phyloP scores from a whole-genome alignment of 2,888 invertebrate species.

The Auanema freiburgensis region DNA sequence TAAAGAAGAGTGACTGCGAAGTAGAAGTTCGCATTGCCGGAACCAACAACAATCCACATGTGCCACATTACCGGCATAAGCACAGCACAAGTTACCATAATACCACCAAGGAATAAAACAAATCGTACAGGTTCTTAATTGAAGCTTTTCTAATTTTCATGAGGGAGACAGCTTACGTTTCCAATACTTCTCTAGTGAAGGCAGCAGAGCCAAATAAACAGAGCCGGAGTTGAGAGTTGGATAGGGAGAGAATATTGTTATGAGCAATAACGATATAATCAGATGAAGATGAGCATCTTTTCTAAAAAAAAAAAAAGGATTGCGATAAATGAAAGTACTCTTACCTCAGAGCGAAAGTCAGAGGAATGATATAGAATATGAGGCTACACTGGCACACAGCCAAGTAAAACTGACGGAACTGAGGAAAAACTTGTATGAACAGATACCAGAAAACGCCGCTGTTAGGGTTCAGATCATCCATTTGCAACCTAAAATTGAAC shows the following conservation, averaged over 20 bases:
- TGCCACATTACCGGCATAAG: conserved; percentile 92
- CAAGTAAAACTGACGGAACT: conserved; percentile 90
- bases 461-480: conserved; percentile 92
- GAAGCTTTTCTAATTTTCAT: too few species aligned
- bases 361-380: conserved; percentile 84
- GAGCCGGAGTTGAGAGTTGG: conserved; percentile 93
- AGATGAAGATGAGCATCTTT: conserved; percentile 66
- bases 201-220: conserved; percentile 84
- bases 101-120: conserved; percentile 86
- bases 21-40: conserved; percentile 99
- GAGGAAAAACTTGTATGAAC: conserved; percentile 99
- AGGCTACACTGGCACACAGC: conserved; percentile 96
- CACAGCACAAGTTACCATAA: conserved; percentile 83
- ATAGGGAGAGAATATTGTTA: conserved; percentile 92
- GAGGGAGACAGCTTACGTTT: conserved; percentile 32
- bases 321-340: conserved; percentile 65
- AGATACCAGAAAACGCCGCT: conserved; percentile 99
- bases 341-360: conserved; percentile 70
- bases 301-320: conserved; percentile 56
- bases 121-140: conserved; percentile 80
- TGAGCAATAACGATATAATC: conserved; percentile 71
- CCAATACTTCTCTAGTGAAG: conserved; percentile 80
- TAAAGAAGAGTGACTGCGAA: conserved; percentile 94
- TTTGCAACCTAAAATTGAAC: conserved; percentile 68
- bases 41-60: conserved; percentile 95